Evolutionary conservation across 2,113 vertebrate genomes (phyloP).

Genomic region (Antennarius striatus): DNA sequence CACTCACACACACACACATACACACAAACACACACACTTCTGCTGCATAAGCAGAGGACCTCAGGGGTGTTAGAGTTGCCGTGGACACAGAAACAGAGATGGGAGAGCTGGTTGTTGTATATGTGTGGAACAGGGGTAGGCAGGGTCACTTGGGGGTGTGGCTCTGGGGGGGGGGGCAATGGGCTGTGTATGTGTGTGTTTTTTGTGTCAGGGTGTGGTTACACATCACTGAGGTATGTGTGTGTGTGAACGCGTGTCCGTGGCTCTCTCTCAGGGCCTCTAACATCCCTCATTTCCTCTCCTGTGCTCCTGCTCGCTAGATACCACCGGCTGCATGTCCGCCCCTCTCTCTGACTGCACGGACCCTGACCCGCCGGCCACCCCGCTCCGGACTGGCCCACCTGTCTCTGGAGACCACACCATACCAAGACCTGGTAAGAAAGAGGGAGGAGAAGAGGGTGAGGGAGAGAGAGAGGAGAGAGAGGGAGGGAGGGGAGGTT

Average conservation of each 20-base stretch:
- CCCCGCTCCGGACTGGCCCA: conserved; percentile 44
- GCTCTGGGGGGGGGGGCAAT: conserved; percentile 26
- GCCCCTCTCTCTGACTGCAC: conserved; percentile 50
- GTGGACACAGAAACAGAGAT: conserved; percentile 40
- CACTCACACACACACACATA: conserved; percentile 5
- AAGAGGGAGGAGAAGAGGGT: background rate
- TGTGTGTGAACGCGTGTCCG: conserved; percentile 31
- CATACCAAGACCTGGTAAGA: conserved; percentile 73
- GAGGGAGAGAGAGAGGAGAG: background rate
- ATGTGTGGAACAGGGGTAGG: conserved; percentile 15
- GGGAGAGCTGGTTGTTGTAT: conserved; percentile 19
- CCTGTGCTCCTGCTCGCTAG: conserved; percentile 60
- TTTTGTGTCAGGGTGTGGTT: conserved; percentile 44
- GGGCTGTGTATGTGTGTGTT: conserved; percentile 10
- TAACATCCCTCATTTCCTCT: conserved; percentile 47
- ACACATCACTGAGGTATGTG: conserved; percentile 37
- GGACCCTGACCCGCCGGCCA: conserved; percentile 47
- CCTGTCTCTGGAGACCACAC: conserved; percentile 55
- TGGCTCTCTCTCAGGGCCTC: conserved; percentile 28
- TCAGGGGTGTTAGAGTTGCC: conserved; percentile 51
- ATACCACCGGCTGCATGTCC: conserved; percentile 63
- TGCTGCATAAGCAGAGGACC: conserved; percentile 72
- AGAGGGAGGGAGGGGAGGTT: conserved; percentile 33
- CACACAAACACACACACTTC: conserved; percentile 37
- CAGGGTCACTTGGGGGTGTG: conserved; percentile 58